Evolutionary conservation across 1,140 invertebrate species (phyloP), one percentile per base, ranked within the genome.

Genomic region (Brachionus rotundiformis): DNA sequence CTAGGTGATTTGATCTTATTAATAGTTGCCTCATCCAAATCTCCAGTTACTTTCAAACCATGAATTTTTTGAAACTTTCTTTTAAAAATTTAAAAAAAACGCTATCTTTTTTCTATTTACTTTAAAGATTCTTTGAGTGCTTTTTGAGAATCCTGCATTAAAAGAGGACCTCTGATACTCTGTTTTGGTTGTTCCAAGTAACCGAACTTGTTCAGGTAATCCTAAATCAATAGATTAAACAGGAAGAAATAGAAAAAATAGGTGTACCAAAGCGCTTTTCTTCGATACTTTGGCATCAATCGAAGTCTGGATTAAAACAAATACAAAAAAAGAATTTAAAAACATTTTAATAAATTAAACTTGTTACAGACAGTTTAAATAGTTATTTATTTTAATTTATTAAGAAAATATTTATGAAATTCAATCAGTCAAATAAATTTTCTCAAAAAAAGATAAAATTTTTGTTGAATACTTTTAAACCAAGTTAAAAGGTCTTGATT

Each of bases 21-120:
- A 4, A 27, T 33, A 3, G 76, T 79, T n/a, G 23, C 27, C 3
- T 13, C n/a, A 8, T 79, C 76, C 6, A 79, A 41, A 36, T 23
- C 23, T 4, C 76, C 76, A 44, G 68, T 73, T 13, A 73, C 39
- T 25, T 73, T 73, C 8, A 73, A 25, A 27, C 68, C 68, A 29
- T 73, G 68, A 11, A 73, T 73, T 44, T 23, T 11, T 44, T 73
- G 68, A 73, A 73, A 73, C 25, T 41, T 39, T 41, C 68, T 65
- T n/a, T 54, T 54, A 54, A 54, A 65, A 23, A 25, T 54, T 54
- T 8, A 19, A 23, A 23, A 23, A 19, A 19, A 19, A 23, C 8
- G 19, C 23, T 0, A 10, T 2, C 16, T 16, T 36, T 68, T 68
- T 19, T 16, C 7, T 23, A 27, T 7, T 68, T 36, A 68, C 63